Evolutionary conservation across 1,140 invertebrate genomes (phyloP), one percentile per base, ranked within the genome.

Genomic region (Drosophila prosaltans): DNA sequence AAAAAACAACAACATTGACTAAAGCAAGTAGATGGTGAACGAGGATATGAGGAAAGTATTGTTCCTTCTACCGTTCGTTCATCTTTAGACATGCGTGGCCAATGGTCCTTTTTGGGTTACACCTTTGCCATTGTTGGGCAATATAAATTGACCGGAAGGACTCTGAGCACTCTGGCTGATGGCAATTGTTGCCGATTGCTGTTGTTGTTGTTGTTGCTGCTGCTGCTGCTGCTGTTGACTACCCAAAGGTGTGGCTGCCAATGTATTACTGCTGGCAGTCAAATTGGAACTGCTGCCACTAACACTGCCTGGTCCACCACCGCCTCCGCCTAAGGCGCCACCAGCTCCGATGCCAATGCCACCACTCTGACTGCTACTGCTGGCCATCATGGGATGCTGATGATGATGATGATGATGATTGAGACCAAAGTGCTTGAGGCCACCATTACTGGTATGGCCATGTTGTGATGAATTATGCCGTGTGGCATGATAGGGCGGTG

Each of bases 401-500:
- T 51, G 21, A 26, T 63, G 61, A 24, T 51, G 45, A 26, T 51
- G 32, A 21, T 59, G 57, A 26, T 51, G 45, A 4, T 51, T 51
- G 45, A 48, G 61, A 3, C 69, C 74, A 3, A 81, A 91, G 4
- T 91, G 80, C 63, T 86, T 78, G 1, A 88, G 65, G 8, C 74
- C 79, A n/a, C 91, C 80, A n/a, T 81, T 92, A 61, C 72, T 85
- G 57, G 75, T 74, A 54, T 78, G 55, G 40, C 43, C 72, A 1
- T 74, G 72, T 41, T 69, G 78, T 60, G 91, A 28, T 69, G 78
- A 60, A 91, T 67, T 77, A 64, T 92, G 91, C 26, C 90, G 78
- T 1, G 85, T 73, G 36, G 90, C 81, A 80, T 94, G 95, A 82
- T 96, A 96, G 10, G 95, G 96, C 1, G 96, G 96, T 43, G 95